Base-by-base conservation (phyloP, 2,888 invertebrate species). In the Meghimatium bilineatum region DNA sequence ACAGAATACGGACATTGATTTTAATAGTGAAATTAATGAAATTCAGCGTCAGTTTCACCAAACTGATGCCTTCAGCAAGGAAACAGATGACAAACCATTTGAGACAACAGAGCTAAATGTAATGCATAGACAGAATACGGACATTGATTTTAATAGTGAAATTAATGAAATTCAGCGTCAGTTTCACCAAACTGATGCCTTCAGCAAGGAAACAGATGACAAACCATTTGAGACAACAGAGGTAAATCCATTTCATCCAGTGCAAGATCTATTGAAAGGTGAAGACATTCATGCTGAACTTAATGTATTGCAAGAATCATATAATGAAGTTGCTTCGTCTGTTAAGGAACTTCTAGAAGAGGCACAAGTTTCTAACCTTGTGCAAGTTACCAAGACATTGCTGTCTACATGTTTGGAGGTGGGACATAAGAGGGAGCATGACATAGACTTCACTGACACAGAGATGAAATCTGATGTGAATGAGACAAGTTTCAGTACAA, bases 251-350 rank as follows among this genome's bases (percentile, higher is more conserved):
- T 20, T 17, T 63, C 63, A 67, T 38, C 34, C 38, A n/a, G 8
- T 44, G 26, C 29, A 44, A 44, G 14, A 44, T 52, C 17, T 78
- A 20, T 44, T 29, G 38, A 26, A 63, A 78, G 78, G 29, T n/a
- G 29, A 44, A n/a, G 44, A 66, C 44, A 60, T 66, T 32, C 32
- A 23, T 34, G 12, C 26, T 38, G 60, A 77, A 66, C 12, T n/a
- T n/a, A 17, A 38, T 36, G 60, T 23, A 66, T 26, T n/a, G 6
- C 52, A 77, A 34, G 44, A 2, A 66, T 38, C 56, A n/a, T 49
- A 67, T 36, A 49, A 85, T 80, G 86, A 86, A 66, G 77, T 72
- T 8, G 78, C 80, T 80, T 79, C 80, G 36, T 72, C 84, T 79
- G 75, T 75, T 71, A 80, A 85, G 32, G 78, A 87, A 77, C 34